Evolutionary conservation across 2,797 vertebrate genomes (phyloP).

Genomic region (Ambastaia sidthimunki): DNA sequence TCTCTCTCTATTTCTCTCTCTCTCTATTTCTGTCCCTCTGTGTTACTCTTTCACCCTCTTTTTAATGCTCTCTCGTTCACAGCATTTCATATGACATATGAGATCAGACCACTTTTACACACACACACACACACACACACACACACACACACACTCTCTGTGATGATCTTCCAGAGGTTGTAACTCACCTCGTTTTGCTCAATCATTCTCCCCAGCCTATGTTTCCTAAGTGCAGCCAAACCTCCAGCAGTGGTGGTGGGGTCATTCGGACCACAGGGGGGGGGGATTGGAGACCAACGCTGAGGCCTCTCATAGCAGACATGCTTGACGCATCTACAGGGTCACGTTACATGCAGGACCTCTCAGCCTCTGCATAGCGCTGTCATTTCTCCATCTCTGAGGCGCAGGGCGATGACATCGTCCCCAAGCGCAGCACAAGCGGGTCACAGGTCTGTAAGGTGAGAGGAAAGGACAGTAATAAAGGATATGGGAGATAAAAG

Average conservation of each 20-base stretch:
- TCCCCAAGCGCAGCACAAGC: slow-evolving; percentile 56
- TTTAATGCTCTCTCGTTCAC: slow-evolving; percentile 33
- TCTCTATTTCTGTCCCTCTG: slow-evolving; percentile 38
- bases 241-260: slow-evolving; percentile 17
- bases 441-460: slow-evolving; percentile 67
- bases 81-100: slow-evolving; percentile 47
- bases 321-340: slow-evolving; percentile 41
- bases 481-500: not conserved
- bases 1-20: slow-evolving; percentile 31
- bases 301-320: slow-evolving; percentile 41
- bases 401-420: slow-evolving; percentile 66
- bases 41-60: slow-evolving; percentile 50
- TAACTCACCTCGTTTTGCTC: slow-evolving; percentile 46
- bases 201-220: slow-evolving; percentile 31
- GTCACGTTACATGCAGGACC: slow-evolving; percentile 56
- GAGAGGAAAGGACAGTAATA: slow-evolving; percentile 59
- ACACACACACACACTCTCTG: slow-evolving; percentile 35
- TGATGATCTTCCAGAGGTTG: slow-evolving; percentile 51
- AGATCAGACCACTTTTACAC: slow-evolving; percentile 38
- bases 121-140: slow-evolving; percentile 6
- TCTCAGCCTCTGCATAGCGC: slow-evolving; percentile 41
- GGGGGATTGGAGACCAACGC: slow-evolving; percentile 3
- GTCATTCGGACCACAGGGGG: slow-evolving; percentile 2
- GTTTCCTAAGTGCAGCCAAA: not conserved
- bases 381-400: slow-evolving; percentile 58